Evolutionary conservation across 2,797 vertebrate species (phyloP).

Genomic region (Pseudochirops corinnae): DNA sequence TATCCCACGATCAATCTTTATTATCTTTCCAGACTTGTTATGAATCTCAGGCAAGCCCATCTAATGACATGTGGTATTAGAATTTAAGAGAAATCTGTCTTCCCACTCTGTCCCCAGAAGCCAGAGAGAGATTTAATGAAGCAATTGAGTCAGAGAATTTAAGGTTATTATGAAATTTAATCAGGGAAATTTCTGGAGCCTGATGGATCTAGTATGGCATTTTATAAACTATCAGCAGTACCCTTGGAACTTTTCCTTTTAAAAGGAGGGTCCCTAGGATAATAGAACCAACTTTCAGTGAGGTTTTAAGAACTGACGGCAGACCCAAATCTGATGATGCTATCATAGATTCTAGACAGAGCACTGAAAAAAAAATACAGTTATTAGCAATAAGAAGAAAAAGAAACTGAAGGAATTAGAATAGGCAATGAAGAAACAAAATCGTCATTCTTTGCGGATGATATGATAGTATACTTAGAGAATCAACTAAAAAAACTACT

Average conservation of each 20-base stretch:
- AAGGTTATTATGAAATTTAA: constrained; percentile 69
- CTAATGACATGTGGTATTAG: constrained; percentile 30
- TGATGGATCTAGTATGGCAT: constrained; percentile 39
- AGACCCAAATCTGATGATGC: neutral
- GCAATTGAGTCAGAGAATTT: constrained; percentile 62
- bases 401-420: too few relatives aligned
- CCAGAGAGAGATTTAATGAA: constrained; percentile 68
- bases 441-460: too few relatives aligned
- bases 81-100: constrained; percentile 63
- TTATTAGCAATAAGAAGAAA: too few relatives aligned
- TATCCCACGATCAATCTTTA: constrained; percentile 51
- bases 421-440: too few relatives aligned
- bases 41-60: constrained; percentile 54
- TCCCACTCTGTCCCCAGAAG: constrained; percentile 56
- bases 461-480: too few relatives aligned
- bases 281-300: constrained; percentile 10
- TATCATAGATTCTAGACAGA: neutral
- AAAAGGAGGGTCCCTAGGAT: constrained; percentile 13
- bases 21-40: constrained; percentile 51
- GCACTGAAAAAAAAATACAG: neutral
- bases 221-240: constrained; percentile 59
- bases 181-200: constrained; percentile 52
- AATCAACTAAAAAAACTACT: too few relatives aligned
- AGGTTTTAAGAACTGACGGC: neutral
- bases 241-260: constrained; percentile 9